Conservation (phyloP, 2,888 invertebrate genomes). For the Drosophila siamana region DNA sequence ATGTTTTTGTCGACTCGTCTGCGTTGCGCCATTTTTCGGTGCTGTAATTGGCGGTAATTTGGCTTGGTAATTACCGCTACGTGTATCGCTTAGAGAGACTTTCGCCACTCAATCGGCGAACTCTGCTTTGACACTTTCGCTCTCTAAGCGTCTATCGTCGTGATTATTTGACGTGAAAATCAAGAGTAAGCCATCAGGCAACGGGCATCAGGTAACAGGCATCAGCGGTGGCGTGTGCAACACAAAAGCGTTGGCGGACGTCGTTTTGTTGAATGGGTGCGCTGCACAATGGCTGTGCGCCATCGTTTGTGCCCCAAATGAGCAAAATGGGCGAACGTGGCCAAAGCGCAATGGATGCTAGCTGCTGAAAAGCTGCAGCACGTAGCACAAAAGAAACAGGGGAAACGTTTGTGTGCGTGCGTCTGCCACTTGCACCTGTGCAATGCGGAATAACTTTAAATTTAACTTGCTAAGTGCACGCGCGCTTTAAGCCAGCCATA, state of each 20-base stretch:
- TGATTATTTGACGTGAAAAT: slow-evolving; percentile 26
- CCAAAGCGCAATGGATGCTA: slow-evolving; percentile 47
- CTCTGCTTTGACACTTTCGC: slow-evolving; percentile 4
- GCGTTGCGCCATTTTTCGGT: slow-evolving; percentile 2
- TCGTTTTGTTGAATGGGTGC: slow-evolving; percentile 52
- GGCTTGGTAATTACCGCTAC: slow-evolving; percentile 28
- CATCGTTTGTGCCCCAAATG: slow-evolving; percentile 31
- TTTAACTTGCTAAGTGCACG: slow-evolving; percentile 29
- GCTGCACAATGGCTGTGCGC: slow-evolving; percentile 37
- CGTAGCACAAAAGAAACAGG: slow-evolving; percentile 46
- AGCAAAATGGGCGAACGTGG: slow-evolving; percentile 55
- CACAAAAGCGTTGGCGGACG: slow-evolving; percentile 30
- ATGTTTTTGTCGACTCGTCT: slow-evolving; percentile 17
- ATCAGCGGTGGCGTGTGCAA: neutral
- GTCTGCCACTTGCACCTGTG: slow-evolving; percentile 30
- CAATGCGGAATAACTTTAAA: neutral
- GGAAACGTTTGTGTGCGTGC: neutral
- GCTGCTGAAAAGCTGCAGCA: slow-evolving; percentile 34
- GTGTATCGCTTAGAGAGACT: slow-evolving; percentile 21
- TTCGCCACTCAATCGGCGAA: slow-evolving; percentile 42
- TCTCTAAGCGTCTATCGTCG: neutral
- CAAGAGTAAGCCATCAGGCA: slow-evolving; percentile 14
- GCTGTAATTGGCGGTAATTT: slow-evolving; percentile 40
- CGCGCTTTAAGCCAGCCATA: slow-evolving; percentile 45
- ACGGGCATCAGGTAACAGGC: neutral